phyloP scores from a whole-genome alignment of 2,113 vertebrate genomes.

The Lepus timidus region DNA sequence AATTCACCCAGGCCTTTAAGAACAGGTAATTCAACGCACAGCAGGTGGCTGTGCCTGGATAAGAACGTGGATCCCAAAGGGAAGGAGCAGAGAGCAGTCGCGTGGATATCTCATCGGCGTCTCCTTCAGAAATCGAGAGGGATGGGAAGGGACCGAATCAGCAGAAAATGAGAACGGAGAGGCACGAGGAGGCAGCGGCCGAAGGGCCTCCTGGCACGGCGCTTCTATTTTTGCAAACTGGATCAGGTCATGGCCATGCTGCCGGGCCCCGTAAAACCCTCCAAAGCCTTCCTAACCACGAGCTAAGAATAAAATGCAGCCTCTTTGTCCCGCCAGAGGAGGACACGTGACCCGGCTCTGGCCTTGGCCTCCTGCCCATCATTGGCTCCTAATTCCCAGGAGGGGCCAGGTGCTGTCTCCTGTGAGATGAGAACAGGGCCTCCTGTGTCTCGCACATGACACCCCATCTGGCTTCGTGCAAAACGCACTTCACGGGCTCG shows the following conservation, averaged over 20 bases:
- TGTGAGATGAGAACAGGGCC: background rate
- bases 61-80: background rate
- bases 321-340: background rate
- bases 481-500: background rate
- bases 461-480: background rate
- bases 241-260: background rate
- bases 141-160: background rate
- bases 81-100: background rate
- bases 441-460: background rate
- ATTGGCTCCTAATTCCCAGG: background rate
- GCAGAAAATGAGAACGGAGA: background rate
- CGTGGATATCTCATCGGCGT: background rate
- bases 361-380: fast-evolving
- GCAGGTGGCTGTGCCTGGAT: background rate
- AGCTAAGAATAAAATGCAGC: background rate
- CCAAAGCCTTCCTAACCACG: background rate
- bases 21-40: background rate
- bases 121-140: constrained; percentile 21
- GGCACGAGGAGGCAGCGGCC: fast-evolving
- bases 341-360: fast-evolving
- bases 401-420: background rate
- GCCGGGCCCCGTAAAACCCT: background rate
- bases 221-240: constrained; percentile 35
- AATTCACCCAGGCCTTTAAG: background rate
- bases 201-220: fast-evolving